Conservation (phyloP, 2,888 invertebrate species). For the Amblyjoppa proteus region DNA sequence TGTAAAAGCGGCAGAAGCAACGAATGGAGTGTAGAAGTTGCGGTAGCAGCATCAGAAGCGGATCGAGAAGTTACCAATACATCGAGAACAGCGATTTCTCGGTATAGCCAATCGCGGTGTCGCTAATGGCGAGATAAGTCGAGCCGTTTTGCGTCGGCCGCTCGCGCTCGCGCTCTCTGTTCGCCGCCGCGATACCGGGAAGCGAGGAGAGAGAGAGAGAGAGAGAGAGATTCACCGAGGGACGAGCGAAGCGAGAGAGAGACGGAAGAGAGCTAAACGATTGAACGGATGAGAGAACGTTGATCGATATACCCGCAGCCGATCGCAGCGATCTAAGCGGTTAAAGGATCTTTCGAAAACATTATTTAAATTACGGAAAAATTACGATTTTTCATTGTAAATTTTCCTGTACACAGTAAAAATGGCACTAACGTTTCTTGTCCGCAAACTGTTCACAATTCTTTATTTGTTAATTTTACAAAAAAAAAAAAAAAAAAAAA, state of each 20-base stretch:
- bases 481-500: too few relatives aligned
- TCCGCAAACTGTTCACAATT: too few relatives aligned
- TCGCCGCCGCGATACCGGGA: slow-evolving; percentile 13
- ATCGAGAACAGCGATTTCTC: slow-evolving; percentile 66
- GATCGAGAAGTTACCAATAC: slow-evolving; percentile 31
- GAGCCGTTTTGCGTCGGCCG: slow-evolving; percentile 53
- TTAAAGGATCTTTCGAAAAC: not conserved
- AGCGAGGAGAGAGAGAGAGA: not conserved
- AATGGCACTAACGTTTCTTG: too few relatives aligned
- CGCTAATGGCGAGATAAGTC: slow-evolving; percentile 71
- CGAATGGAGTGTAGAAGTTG: slow-evolving; percentile 19
- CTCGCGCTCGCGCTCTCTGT: not conserved
- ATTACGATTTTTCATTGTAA: too few relatives aligned
- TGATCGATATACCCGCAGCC: not conserved
- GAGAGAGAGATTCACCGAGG: not conserved
- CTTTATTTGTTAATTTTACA: too few relatives aligned
- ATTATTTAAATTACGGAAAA: not conserved
- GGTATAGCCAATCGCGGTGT: slow-evolving; percentile 64
- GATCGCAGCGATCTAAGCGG: not conserved
- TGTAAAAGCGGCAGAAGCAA: not conserved
- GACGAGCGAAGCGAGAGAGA: not conserved
- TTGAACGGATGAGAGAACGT: not conserved
- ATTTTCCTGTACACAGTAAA: too few relatives aligned
- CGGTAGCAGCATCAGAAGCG: slow-evolving; percentile 25
- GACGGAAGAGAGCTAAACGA: slow-evolving; percentile 18